Percentiles rank a stretch among this genome's conserved stretches.
These are phyloP conservation scores for Encarsia formosa DNA, from an alignment of 2,888 invertebrate species.

Conservation along the genomic window DNA sequence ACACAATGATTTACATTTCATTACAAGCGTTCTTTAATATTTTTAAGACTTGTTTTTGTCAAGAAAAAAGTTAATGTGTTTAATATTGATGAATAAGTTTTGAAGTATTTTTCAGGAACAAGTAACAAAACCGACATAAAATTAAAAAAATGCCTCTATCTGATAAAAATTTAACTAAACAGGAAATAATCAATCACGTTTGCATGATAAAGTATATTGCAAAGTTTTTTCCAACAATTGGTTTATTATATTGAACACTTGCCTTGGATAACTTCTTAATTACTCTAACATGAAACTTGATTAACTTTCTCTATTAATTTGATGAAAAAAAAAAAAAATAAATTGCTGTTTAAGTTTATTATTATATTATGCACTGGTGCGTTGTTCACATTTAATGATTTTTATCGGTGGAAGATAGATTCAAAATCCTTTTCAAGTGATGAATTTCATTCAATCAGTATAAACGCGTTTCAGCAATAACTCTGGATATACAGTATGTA, in stretches of 20 bases:
- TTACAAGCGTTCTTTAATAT: not conserved
- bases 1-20: not conserved
- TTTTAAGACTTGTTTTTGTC: too few species aligned
- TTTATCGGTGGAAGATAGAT: conserved; percentile 2
- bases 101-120: too few species aligned
- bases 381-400: conserved; percentile 9
- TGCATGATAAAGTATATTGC: conserved; percentile 9
- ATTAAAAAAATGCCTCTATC: conserved; percentile 16
- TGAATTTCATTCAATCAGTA: conserved; percentile 4
- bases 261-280: conserved; percentile 6
- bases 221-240: conserved; percentile 4
- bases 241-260: conserved; percentile 21
- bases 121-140: not conserved
- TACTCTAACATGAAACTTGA: conserved; percentile 6
- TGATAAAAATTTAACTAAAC: conserved; percentile 14
- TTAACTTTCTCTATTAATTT: conserved; percentile 13
- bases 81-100: too few species aligned
- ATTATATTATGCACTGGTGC: conserved; percentile 3
- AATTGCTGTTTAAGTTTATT: too few species aligned
- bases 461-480: conserved; percentile 2
- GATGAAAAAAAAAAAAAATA: conserved; percentile 8
- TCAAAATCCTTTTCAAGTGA: conserved; percentile 11
- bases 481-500: conserved; percentile 11
- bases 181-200: not conserved
- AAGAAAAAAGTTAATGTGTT: too few species aligned